Conservation (phyloP, 2,888 invertebrate genomes). For the Matsumyia berberina region DNA sequence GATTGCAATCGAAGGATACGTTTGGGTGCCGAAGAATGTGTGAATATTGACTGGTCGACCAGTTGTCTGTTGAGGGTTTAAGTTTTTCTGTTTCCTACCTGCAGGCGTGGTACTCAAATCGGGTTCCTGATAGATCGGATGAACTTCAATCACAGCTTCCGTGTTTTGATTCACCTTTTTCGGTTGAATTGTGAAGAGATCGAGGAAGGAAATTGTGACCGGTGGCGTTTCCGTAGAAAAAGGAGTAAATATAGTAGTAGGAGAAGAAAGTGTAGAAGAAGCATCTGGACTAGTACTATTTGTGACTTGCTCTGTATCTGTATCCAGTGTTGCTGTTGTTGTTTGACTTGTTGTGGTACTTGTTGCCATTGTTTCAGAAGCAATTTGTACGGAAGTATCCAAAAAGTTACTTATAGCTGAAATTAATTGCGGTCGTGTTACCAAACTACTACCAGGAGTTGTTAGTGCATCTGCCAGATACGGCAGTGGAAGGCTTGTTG, state of each 20-base stretch:
- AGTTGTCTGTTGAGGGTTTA: conserved; percentile 24
- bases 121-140: conserved; percentile 76
- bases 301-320: conserved; percentile 45
- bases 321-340: conserved; percentile 59
- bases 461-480: conserved; percentile 74
- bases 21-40: conserved; percentile 47
- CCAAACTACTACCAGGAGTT: conserved; percentile 78
- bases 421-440: conserved; percentile 77
- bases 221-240: conserved; percentile 68
- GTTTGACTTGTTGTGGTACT: conserved; percentile 41
- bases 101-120: conserved; percentile 56
- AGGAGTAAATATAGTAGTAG: conserved; percentile 43
- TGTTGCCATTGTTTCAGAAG: conserved; percentile 72
- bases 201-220: conserved; percentile 77
- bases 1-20: conserved; percentile 63
- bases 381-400: conserved; percentile 78
- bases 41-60: conserved; percentile 30
- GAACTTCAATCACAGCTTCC: conserved; percentile 62
- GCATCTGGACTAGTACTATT: conserved; percentile 55
- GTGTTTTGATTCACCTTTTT: conserved; percentile 73
- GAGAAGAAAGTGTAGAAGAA: conserved; percentile 55
- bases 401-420: conserved; percentile 77
- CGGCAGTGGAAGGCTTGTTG: conserved; percentile 77
- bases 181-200: conserved; percentile 77
- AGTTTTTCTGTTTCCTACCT: conserved; percentile 32